Conservation (phyloP, 2,113 vertebrate genomes). For the Potamarius usumacintae region DNA sequence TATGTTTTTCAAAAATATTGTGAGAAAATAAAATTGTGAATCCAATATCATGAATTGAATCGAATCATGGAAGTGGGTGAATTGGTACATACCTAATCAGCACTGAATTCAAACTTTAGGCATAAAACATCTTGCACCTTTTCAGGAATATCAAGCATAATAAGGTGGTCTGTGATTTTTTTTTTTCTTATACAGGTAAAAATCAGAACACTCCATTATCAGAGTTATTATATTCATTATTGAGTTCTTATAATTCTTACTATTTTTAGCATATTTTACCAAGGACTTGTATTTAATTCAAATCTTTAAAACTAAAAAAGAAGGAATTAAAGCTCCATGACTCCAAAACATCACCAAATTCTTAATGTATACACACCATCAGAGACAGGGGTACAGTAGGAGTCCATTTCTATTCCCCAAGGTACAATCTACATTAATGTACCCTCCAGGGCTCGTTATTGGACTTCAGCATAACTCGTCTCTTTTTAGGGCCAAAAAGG, state of each 20-base stretch:
- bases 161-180: neutral
- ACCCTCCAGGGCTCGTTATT: too few relatives aligned
- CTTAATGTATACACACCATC: neutral
- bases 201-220: neutral
- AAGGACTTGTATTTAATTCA: neutral
- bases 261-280: neutral
- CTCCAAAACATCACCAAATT: neutral
- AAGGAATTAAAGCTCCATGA: neutral
- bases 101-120: neutral
- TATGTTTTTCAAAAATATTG: too few relatives aligned
- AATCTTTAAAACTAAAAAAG: neutral
- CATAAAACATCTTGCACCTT: neutral
- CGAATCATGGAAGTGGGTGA: too few relatives aligned
- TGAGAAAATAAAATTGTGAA: too few relatives aligned
- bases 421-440: too few relatives aligned
- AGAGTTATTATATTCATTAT: neutral
- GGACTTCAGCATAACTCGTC: too few relatives aligned
- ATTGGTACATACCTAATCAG: neutral
- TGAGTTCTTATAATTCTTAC: neutral
- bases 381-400: too few relatives aligned
- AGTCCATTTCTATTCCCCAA: too few relatives aligned
- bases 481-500: too few relatives aligned
- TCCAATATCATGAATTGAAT: too few relatives aligned
- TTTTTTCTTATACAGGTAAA: neutral
- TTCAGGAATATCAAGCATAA: neutral